Percentiles rank a stretch among this genome's conserved stretches.
Conservation (phyloP, 2,888 invertebrate genomes). For the Deilephila porcellus region DNA sequence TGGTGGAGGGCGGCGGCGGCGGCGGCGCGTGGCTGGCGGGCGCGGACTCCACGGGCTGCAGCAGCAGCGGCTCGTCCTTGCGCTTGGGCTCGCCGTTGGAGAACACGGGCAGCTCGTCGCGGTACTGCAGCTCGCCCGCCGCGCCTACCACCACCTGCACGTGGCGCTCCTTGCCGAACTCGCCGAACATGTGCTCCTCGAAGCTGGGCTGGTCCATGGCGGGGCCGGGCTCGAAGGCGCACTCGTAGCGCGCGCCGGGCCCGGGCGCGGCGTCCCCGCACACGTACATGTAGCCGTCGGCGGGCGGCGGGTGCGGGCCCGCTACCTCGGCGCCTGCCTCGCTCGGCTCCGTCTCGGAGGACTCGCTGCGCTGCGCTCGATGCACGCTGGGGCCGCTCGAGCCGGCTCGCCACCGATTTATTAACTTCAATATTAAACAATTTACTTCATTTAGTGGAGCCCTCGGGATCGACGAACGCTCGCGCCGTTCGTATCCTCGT, state of each 20-base stretch:
- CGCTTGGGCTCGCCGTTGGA: constrained; percentile 61
- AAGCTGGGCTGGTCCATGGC: constrained; percentile 88
- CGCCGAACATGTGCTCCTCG: constrained; percentile 92
- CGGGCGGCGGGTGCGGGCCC: constrained; percentile 78
- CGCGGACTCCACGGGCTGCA: constrained; percentile 69
- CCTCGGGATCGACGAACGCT: constrained; percentile 78
- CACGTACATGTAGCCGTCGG: constrained; percentile 81
- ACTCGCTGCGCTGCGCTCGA: constrained; percentile 53
- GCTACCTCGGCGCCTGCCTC: constrained; percentile 78
- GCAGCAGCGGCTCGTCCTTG: constrained; percentile 77
- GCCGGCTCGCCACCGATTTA: constrained; percentile 60
- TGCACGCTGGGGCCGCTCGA: constrained; percentile 51
- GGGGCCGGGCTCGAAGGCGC: constrained; percentile 68
- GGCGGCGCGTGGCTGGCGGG: constrained; percentile 61
- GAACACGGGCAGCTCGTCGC: constrained; percentile 75
- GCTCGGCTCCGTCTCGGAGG: constrained; percentile 78
- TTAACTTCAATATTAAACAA: constrained; percentile 77
- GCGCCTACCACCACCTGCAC: constrained; percentile 80
- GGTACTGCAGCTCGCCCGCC: constrained; percentile 78
- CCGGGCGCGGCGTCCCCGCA: constrained; percentile 68
- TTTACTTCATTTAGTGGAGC: constrained; percentile 79
- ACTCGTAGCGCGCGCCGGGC: constrained; percentile 73
- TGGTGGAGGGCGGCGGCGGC: constrained; percentile 76
- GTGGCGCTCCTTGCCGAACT: constrained; percentile 86
- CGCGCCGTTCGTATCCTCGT: constrained; percentile 80